Base-by-base conservation (phyloP, 2,888 invertebrate species). In the Ctenicera cuprea region DNA sequence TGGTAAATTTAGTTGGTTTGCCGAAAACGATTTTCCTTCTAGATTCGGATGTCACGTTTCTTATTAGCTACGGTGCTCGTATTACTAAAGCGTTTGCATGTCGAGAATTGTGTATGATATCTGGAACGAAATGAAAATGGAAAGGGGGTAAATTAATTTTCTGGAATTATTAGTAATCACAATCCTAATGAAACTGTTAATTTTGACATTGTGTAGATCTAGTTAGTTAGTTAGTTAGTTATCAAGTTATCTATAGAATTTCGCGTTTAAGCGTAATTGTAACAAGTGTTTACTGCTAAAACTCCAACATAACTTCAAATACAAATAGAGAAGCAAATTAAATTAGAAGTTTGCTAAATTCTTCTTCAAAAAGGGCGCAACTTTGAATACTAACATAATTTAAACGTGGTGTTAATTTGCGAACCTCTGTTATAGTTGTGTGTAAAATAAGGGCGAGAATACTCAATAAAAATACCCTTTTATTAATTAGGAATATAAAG, bases 261-360 rank as follows among this genome's bases (percentile, higher is more conserved):
- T 33, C 33, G 33, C 18, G 14, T 45, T 45, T 14, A 45, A 16
- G 14, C 16, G 7, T 45, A 45, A 45, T 45, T 45, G 18, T 45
- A 45, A 45, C 45, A 45, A 45, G 45, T 18, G 45, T 18, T 45
- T 45, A 45, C 41, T 12, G n/a, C 41, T n/a, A 43, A 43, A 43
- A 45, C 45, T 45, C 16, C 16, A 45, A 45, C 45, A 18, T 45
- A 45, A 45, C 45, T 45, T 5, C 8, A 45, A 45, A 45, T 45
- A 45, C 45, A 45, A 45, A 45, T 45, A 54, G 54, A 54, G 33
- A 54, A 26, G 22, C n/a, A 54, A 54, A 54, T 54, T 54, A 30
- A 54, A 30, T 33, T 54, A 33, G 33, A 26, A 30, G 54, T 54
- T 50, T 22, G 12, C 9, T 16, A 33, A 54, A 54, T 54, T 54